Base-by-base conservation (phyloP, 2,113 vertebrate species). In the Equus przewalskii region DNA sequence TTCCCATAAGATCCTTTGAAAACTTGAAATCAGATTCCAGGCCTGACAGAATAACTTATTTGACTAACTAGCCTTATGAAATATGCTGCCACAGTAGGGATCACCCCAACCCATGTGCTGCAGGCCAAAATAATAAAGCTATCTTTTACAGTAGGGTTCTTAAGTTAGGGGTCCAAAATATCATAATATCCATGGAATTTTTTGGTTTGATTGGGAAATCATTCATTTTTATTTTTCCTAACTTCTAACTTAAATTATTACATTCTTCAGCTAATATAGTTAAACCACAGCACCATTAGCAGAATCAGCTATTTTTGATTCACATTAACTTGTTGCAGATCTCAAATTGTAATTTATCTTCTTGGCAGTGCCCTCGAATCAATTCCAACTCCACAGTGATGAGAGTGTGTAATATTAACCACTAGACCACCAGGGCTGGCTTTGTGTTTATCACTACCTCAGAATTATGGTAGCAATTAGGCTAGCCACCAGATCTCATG, bases 171-270 rank as follows among this genome's bases (percentile, higher is more conserved):
- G 11, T 73, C 30, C 58, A 44, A 56, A 56, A 16, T 65, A 49
- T 65, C 46, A n/a, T 76, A 82, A 76, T 65, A 93, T 62, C 9
- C 26, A 80, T 44, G 36, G 11, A 13, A 64, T 89, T 19, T 60
- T 84, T 60, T 84, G 70, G 79, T 30, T 73, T 92, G 36, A 62
- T 54, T 86, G 7, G 4, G 56, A 93, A 95, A 89, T 24, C 8
- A 88, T 62, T 80, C 36, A 14, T 84, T 62, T 79, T 92, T 94
- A 70, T 51, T 89, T 83, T 92, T 89, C 58, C 6, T 95, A 72
- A 95, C 7, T 21, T 76, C 84, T 72, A 79, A 65, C 30, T 92
- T 75, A 78, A 83, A 92, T 89, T 72, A 72, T 60, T 44, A 24
- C 3, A 69, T 87, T n/a, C 60, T 73, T 81, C 33, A 60, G 67